Conservation (phyloP, 2,113 vertebrate species). For the Xyrauchen texanus region DNA sequence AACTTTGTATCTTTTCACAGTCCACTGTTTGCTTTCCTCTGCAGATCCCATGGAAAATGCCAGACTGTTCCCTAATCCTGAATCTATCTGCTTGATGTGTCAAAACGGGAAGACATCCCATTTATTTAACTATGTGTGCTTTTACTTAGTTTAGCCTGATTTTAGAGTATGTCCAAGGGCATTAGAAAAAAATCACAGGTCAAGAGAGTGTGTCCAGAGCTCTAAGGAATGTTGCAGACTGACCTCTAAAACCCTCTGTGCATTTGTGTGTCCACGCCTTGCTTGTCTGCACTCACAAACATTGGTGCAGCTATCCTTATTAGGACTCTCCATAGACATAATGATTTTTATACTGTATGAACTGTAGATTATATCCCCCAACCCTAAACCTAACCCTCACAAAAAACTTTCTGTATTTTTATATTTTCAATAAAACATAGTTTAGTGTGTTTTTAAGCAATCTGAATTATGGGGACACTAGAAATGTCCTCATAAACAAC, state of each 20-base stretch:
- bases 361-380: too few species aligned
- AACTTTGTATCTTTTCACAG: too few species aligned
- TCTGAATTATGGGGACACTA: too few species aligned
- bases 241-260: slow-evolving; percentile 58
- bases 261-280: slow-evolving; percentile 44
- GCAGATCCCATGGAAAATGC: too few species aligned
- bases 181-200: slow-evolving; percentile 37
- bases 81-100: slow-evolving; percentile 55
- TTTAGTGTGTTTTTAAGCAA: not conserved
- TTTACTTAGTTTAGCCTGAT: slow-evolving; percentile 57
- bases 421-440: too few species aligned
- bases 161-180: slow-evolving; percentile 34
- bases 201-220: slow-evolving; percentile 26
- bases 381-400: too few species aligned
- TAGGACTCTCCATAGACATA: too few species aligned
- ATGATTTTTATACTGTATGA: too few species aligned
- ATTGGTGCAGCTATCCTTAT: too few species aligned
- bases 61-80: slow-evolving; percentile 5
- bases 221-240: slow-evolving; percentile 60
- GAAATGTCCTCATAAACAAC: too few species aligned
- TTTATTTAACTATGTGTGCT: slow-evolving; percentile 57
- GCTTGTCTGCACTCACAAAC: slow-evolving; percentile 33
- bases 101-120: slow-evolving; percentile 45
- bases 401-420: too few species aligned
- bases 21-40: too few species aligned